phyloP scores from a whole-genome alignment of 2,888 invertebrate species.

The Tipula unca region DNA sequence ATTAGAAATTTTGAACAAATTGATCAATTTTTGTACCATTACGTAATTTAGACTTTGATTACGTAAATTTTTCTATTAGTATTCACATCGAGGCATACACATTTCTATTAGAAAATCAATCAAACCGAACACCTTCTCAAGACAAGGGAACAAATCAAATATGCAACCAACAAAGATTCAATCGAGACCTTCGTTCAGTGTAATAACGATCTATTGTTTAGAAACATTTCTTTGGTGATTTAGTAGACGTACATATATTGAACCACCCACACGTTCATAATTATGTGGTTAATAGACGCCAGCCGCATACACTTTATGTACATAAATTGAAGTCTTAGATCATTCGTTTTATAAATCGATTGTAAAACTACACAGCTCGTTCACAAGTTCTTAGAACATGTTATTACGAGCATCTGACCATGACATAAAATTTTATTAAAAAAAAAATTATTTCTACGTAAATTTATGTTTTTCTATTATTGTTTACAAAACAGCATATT shows the following conservation, averaged over 20 bases:
- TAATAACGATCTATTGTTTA: background rate
- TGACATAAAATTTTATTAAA: background rate
- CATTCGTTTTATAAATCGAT: background rate
- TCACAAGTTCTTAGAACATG: background rate
- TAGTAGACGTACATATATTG: background rate
- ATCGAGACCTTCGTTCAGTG: background rate
- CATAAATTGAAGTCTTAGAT: background rate
- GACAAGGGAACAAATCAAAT: background rate
- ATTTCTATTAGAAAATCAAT: background rate
- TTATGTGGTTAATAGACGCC: background rate
- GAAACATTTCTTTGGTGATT: background rate
- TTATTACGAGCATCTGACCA: background rate
- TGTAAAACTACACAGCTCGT: background rate
- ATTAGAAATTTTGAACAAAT: too few species aligned
- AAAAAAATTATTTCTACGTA: background rate
- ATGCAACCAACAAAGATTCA: background rate
- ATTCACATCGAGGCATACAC: background rate
- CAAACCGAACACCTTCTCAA: background rate
- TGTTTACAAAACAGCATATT: background rate
- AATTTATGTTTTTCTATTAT: background rate
- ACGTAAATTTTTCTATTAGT: background rate
- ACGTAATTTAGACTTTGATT: background rate
- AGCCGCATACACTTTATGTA: background rate
- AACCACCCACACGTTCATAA: background rate
- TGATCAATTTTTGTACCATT: background rate